Base-by-base conservation (phyloP, 2,888 invertebrate species). In the Scaeva pyrastri region DNA sequence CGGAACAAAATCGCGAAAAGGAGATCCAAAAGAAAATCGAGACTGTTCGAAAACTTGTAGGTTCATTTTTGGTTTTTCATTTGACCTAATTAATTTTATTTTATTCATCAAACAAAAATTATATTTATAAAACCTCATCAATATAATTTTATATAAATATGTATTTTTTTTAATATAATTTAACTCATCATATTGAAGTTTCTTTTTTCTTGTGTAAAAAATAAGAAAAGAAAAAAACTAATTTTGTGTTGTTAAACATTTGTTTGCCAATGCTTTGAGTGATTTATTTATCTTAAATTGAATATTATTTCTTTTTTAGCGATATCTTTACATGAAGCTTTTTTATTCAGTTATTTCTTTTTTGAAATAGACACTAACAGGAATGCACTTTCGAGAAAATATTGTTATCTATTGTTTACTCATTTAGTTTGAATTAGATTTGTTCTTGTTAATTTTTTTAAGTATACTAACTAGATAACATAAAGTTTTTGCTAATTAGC, bases 21-120 rank as follows among this genome's bases (percentile, higher is more conserved):
- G 97, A 97, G 93, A 95, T 97, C 88, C 96, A 96, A 93, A 96
- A 96, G 93, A 96, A 96, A 94, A 94, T 97, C 92, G 97, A 97
- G 92, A 95, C 95, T 92, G 95, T 96, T 91, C 96, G 96, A 93
- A 96, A 96, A 93, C 96, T 96, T 94, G 97, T 97, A 95, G 92
- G 96, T 94, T 93, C 90, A 89, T 70, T 84, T 80, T 81, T 73
- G 82, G 58, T 21, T n/a, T 56, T 43, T 83, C 75, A 64, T 23
- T 68, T 50, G 64, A 7, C 48, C 66, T 64, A 23, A 73, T 84
- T 68, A 56, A n/a, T n/a, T 66, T 74, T 56, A 74, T 58, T 66
- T 80, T 52, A 73, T 66, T 52, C 48, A 23, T 23, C 45, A 68
- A 39, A 48, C 39, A 10, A 39, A 39, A 39, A 11, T 19, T 11